Evolutionary conservation across 2,888 invertebrate species (phyloP), one percentile per base, ranked within the genome.

Genomic region (Tetranychus truncatus): DNA sequence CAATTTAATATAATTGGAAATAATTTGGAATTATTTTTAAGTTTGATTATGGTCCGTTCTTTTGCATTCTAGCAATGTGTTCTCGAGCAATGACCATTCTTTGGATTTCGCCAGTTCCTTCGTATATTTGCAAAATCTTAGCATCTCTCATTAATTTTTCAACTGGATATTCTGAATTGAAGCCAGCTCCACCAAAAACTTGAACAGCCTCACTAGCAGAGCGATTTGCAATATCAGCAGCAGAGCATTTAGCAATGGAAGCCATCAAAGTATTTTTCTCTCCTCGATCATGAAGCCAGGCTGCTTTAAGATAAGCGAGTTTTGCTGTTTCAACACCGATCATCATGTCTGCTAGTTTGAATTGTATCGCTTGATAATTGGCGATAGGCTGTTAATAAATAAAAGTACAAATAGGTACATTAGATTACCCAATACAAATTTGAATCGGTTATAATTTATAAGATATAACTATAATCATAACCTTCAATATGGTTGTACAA

Each of bases 101-200:
- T 84, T 99, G 97, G 81, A 99, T 96, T 84, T 99, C 95, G 1
- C 95, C 88, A 20, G 96, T 97, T 77, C 97, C 97, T 83, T 97
- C 96, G 81, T 97, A 97, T 81, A 99, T 99, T 83, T 84, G 80
- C 34, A 80, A 96, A 81, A 99, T 97, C 84, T 99, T 99, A n/a
- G 97, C 97, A 84, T 99, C 97, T 75, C 97, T 87, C 95, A 97
- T 97, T 75, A 99, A 86, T 81, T 99, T 99, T 83, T 99, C 97
- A 0, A 95, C 97, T 0, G 97, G 97, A 83, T 97, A 99, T 46
- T 97, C 97, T 34, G 88, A 88, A 85, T 96, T 97, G 85, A 92
- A 97, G 0, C 95, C 95, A 82, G 92, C 92, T 34, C 95, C 95
- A 55, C 95, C 95, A 82, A 94, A 95, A 74, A 95, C 87, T 86